A percentile compares a stretch with the other conserved stretches of the same genome.
phyloP scores from a whole-genome alignment of 2,797 vertebrate species.

The Lithobates pipiens region DNA sequence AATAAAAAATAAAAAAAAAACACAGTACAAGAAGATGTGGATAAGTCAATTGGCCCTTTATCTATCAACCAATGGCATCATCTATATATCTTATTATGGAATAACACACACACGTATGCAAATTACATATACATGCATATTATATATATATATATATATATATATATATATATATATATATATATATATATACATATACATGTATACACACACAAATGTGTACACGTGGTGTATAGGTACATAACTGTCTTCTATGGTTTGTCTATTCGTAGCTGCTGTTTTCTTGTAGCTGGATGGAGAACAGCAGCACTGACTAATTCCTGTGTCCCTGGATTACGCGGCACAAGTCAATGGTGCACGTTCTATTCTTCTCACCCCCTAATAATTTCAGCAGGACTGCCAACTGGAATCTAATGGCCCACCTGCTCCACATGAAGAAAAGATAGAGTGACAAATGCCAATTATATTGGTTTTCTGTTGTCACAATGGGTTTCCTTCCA shows the following conservation, averaged over 20 bases:
- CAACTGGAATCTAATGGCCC: constrained; percentile 54
- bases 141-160: not conserved
- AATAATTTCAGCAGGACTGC: constrained; percentile 54
- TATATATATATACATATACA: not conserved
- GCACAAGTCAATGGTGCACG: constrained; percentile 36
- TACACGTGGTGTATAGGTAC: not conserved
- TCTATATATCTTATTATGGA: not conserved
- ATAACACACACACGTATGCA: not conserved
- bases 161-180: constrained; percentile 8
- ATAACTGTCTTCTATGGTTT: not conserved
- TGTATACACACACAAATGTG: too few species aligned
- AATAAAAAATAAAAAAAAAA: not conserved
- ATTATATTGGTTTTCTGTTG: constrained; percentile 58
- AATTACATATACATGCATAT: not conserved
- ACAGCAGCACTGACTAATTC: constrained; percentile 4
- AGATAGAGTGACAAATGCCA: constrained; percentile 59
- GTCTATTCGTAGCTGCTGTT: not conserved
- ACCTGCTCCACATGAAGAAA: constrained; percentile 57
- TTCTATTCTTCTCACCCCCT: constrained; percentile 42
- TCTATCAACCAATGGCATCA: too few species aligned
- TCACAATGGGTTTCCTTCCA: constrained; percentile 53
- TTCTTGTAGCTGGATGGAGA: not conserved
- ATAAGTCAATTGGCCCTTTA: not conserved
- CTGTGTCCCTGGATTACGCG: constrained; percentile 17
- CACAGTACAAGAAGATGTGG: not conserved